Evolutionary conservation across 2,113 vertebrate species (phyloP), one percentile per base, ranked within the genome.

Genomic region (Aythya baeri): DNA sequence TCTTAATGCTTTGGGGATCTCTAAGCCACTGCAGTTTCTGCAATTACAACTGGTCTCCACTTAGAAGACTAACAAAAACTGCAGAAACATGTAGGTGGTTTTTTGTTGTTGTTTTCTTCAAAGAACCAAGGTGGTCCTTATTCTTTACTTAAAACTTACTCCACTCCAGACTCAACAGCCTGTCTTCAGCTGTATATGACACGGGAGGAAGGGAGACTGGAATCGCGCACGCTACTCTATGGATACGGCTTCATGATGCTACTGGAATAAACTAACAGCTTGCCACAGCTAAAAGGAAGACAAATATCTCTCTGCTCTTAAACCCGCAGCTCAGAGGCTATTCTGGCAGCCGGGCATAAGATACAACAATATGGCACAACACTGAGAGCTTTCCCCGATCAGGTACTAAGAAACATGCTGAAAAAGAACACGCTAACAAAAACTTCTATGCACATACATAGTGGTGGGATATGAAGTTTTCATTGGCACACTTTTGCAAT

Each of bases 381-480:
- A 34, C 43, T 20, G 49, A 65, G 58, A 52, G 43, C 73, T 17
- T 68, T 85, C 61, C 55, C 78, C 2, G 0, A 34, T 17, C n/a
- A 2, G 3, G 11, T 26, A 44, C 38, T 58, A 79, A 55, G 46
- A 83, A 88, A 86, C 8, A 41, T 66, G 57, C 58, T 76, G 58
- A 81, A 94, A 89, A 7, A 82, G 65, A 86, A n/a, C 23, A 31
- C 17, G 8, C 44, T 66, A 83, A 75, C 70, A 83, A 86, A 90
- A 85, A 90, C 62, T 57, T 62, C 13, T 0, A 73, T 7, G 49
- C 8, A 1, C 43, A 88, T 43, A 57, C 1, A 0, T 54, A 58
- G n/a, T 46, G 55, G 77, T 58, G 77, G 74, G 44, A 46, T 87
- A 91, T n/a, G 77, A 82, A 91, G 92, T 82, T 95, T 96, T 91